phyloP scores from a whole-genome alignment of 2,888 invertebrate genomes.

The Drosophila birchii region DNA sequence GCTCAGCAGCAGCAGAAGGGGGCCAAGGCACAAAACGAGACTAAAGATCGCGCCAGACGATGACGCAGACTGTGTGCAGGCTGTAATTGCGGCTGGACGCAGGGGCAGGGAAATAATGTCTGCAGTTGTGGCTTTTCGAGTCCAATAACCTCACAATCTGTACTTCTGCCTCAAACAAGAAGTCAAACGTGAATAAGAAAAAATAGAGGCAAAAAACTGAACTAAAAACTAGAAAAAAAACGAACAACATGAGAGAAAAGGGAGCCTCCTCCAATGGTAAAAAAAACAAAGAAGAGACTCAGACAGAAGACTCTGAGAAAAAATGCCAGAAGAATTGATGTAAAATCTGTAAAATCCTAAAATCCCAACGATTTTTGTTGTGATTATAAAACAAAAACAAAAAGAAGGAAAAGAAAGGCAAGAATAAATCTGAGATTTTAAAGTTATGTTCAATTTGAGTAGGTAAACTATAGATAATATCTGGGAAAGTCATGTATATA shows the following conservation, averaged over 20 bases:
- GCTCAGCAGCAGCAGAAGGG: conserved; percentile 42
- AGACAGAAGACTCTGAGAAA: conserved; percentile 15
- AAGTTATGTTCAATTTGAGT: conserved; percentile 13
- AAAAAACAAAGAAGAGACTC: not conserved
- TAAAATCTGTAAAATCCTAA: conserved; percentile 2
- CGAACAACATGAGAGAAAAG: conserved; percentile 7
- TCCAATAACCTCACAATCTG: conserved; percentile 39
- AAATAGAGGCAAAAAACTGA: conserved; percentile 55
- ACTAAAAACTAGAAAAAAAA: conserved; percentile 51
- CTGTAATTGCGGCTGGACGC: conserved; percentile 29
- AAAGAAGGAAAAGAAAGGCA: not conserved
- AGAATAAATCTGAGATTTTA: not conserved
- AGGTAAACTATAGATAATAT: not conserved
- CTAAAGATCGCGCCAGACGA: conserved; percentile 43
- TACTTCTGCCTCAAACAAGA: conserved; percentile 21
- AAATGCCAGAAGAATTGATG: conserved; percentile 10
- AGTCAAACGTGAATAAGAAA: conserved; percentile 68
- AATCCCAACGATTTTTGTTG: conserved; percentile 1
- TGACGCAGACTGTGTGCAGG: conserved; percentile 44
- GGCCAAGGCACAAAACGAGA: conserved; percentile 17
- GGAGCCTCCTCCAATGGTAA: conserved; percentile 2
- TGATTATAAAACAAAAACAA: not conserved
- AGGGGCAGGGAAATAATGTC: conserved; percentile 18
- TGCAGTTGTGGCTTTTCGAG: conserved; percentile 26
- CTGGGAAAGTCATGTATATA: not conserved